Evolutionary conservation across 2,113 vertebrate species (phyloP), one percentile per base, ranked within the genome.

Genomic region (Hassar affinis): DNA sequence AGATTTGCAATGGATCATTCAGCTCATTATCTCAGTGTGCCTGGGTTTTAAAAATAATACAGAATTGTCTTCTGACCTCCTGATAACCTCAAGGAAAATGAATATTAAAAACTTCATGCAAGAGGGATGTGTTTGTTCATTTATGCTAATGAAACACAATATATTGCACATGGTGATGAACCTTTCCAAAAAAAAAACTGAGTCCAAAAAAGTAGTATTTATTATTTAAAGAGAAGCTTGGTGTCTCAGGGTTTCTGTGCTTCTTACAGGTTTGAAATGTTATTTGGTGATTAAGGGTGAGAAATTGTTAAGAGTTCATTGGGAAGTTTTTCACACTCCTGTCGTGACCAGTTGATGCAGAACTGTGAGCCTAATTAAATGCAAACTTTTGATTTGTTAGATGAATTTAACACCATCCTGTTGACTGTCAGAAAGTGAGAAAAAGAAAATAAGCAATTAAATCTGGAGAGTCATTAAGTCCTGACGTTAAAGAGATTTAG

Each of bases 221-320:
- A 15, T 6, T 45, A 47, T 25, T 71, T 45, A 45, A 18, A 30
- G 6, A 49, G 4, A 11, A 33, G 72, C 17, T 2, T 22, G 8
- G 25, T 2, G 18, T 38, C 51, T 33, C 17, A 35, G 10, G 25
- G n/a, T 18, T 78, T 45, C 38, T 27, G 5, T 5, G 17, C 47
- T 79, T 45, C 9, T 78, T 78, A 14, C 22, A 45, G 17, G 2
- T 30, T 1, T 17, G 22, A 7, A 11, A 8, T 38, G 33, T 47
- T 35, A 54, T 52, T 56, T 77, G 9, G 18, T 77, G 18, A 78
- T 78, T 78, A 78, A 57, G 38, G 56, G 17, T 56, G n/a, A 18
- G 71, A 72, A 47, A 25, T 76, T 5, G 30, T 56, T 25, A 85
- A 88, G 88, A 90, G 91, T 91, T 88, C 89, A 78, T 78, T 78